A percentile compares a stretch with the other conserved stretches of the same genome.
These are phyloP conservation scores for Latrodectus geometricus DNA, from an alignment of 1,140 invertebrate species.

Conservation along the genomic window DNA sequence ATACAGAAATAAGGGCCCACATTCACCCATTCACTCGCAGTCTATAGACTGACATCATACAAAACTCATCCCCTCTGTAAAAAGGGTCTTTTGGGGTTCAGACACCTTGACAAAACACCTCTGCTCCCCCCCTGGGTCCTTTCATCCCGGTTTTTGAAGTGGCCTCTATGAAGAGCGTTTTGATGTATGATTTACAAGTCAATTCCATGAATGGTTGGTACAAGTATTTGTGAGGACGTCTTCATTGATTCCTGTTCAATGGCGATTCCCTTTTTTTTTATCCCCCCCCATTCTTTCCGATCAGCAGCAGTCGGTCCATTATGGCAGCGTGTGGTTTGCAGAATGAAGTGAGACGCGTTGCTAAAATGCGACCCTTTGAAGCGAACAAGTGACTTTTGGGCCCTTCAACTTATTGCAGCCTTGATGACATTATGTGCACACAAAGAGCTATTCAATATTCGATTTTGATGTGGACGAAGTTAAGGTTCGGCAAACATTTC, in stretches of 20 bases:
- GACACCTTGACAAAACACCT: conserved; percentile 21
- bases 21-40: conserved; percentile 33
- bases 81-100: not conserved
- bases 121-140: conserved; percentile 6
- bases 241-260: not conserved
- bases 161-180: not conserved
- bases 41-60: conserved; percentile 26
- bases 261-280: not conserved
- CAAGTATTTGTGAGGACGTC: not conserved
- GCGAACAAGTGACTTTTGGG: no score
- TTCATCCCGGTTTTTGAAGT: conserved; percentile 7
- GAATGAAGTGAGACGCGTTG: not conserved
- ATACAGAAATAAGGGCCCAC: not conserved
- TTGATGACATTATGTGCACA: no score
- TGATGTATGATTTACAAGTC: conserved; percentile 52
- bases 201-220: conserved; percentile 33
- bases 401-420: no score
- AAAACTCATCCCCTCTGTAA: not conserved
- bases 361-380: no score
- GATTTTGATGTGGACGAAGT: no score
- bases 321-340: not conserved
- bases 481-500: no score
- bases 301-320: not conserved
- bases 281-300: not conserved
- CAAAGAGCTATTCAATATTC: no score